A percentile compares a stretch with the other conserved stretches of the same genome.
phyloP scores from a whole-genome alignment of 2,797 vertebrate species.

The Emys orbicularis region DNA sequence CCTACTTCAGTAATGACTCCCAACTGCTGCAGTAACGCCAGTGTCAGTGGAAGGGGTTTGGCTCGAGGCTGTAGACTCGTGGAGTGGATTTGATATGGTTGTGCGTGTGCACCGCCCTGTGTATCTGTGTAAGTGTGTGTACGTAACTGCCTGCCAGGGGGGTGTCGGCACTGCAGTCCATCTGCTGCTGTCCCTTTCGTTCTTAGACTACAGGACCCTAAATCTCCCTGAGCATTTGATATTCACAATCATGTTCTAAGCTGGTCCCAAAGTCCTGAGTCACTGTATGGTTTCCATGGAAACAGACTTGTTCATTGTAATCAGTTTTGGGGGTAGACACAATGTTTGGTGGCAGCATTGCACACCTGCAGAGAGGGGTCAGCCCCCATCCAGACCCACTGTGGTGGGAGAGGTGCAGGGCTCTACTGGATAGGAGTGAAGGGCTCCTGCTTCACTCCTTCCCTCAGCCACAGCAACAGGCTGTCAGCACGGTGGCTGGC shows the following conservation, averaged over 20 bases:
- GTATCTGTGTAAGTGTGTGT: rapidly evolving
- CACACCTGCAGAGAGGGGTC: conserved; percentile 56
- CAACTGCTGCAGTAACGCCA: conserved; percentile 22
- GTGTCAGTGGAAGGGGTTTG: conserved; percentile 30
- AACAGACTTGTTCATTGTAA: conserved; percentile 82
- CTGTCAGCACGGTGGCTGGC: background rate
- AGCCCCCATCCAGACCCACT: background rate
- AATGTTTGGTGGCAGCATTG: conserved; percentile 69
- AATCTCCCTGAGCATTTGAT: conserved; percentile 53
- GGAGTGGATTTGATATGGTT: rapidly evolving
- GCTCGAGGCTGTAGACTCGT: rapidly evolving
- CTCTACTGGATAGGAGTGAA: background rate
- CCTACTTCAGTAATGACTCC: background rate
- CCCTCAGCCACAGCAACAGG: background rate
- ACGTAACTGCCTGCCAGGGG: rapidly evolving
- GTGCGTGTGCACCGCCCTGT: rapidly evolving
- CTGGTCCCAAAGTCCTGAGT: conserved; percentile 85
- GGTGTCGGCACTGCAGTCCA: background rate
- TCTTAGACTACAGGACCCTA: conserved; percentile 43
- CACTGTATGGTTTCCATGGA: conserved; percentile 86
- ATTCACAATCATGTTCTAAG: conserved; percentile 81
- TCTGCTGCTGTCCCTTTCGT: background rate
- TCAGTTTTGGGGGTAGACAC: conserved; percentile 64
- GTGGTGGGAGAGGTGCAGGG: background rate
- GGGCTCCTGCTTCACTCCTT: background rate